Evolutionary conservation across 2,888 invertebrate species (phyloP), one percentile per base, ranked within the genome.

Genomic region (Eupithecia subfuscata): DNA sequence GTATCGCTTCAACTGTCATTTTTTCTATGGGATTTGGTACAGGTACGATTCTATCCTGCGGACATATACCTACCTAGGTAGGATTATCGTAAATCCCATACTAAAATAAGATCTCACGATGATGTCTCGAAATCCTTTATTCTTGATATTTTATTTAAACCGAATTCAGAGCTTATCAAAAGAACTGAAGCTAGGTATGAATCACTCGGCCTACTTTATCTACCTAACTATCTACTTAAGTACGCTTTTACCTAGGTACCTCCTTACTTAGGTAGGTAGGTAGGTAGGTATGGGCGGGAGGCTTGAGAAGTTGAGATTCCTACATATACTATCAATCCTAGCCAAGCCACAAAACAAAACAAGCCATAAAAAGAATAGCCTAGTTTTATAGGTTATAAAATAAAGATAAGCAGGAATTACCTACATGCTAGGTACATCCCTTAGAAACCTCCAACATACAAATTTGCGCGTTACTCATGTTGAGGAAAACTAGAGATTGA

Each of bases 331-430:
- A 68, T 25, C 43, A 22, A 68, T n/a, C n/a, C n/a, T n/a, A 68
- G 43, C 22, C 16, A 45, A 30, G 25, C 45, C 18, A 75, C 70
- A 56, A 73, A 69, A 76, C 70, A 74, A 77, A 74, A 77, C 72
- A 74, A 78, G 75, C 63, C 73, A 75, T 76, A 80, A 76, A 79
- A 77, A 64, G 18, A 75, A 74, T 37, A 60, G 73, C 72, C 72
- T 79, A 75, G 78, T 81, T 81, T 81, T 79, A 80, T 81, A 76
- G 75, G 73, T 68, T 12, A 68, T 68, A 43, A 76, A 75, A 80
- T 79, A 78, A 80, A 81, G 81, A 81, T 81, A 81, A 79, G 69
- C 76, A 78, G 76, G 75, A 79, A 81, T 78, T 78, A 80, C 80
- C 75, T 77, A 75, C 74, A 56, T 69, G 73, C 43, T 2, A 2